Conservation (phyloP, 2,113 vertebrate genomes). For the Dipodomys merriami region DNA sequence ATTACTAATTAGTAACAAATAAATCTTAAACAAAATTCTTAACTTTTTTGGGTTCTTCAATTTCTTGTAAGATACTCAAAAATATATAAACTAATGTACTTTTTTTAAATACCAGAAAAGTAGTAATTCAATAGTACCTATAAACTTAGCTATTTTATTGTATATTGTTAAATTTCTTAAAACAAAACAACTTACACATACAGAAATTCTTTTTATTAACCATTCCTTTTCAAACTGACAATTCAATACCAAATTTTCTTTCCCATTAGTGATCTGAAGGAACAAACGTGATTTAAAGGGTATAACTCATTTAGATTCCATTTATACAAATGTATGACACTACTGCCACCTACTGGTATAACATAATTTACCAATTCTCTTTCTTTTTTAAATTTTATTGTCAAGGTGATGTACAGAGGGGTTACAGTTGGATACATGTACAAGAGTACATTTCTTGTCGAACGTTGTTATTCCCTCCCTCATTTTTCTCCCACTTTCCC, state of each 20-base stretch:
- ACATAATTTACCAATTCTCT: neutral
- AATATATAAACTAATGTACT: slow-evolving; percentile 22
- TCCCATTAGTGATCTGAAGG: neutral
- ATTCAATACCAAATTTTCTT: slow-evolving; percentile 32
- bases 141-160: slow-evolving; percentile 15
- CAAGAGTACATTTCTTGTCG: too few species aligned
- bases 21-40: slow-evolving; percentile 2
- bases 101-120: neutral
- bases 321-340: neutral
- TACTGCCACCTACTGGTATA: slow-evolving; percentile 81
- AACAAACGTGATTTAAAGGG: slow-evolving; percentile 18
- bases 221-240: slow-evolving; percentile 20
- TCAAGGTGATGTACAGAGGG: too few species aligned
- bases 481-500: too few species aligned
- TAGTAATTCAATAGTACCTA: neutral
- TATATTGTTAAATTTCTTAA: neutral
- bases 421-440: too few species aligned
- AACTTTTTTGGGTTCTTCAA: neutral
- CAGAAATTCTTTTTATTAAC: neutral
- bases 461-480: too few species aligned
- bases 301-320: neutral
- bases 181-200: neutral
- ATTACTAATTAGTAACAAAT: slow-evolving; percentile 34
- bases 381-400: too few species aligned
- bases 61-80: slow-evolving; percentile 56